Evolutionary conservation across 2,797 vertebrate species (phyloP), one percentile per base, ranked within the genome.

Genomic region (Martes flavigula): DNA sequence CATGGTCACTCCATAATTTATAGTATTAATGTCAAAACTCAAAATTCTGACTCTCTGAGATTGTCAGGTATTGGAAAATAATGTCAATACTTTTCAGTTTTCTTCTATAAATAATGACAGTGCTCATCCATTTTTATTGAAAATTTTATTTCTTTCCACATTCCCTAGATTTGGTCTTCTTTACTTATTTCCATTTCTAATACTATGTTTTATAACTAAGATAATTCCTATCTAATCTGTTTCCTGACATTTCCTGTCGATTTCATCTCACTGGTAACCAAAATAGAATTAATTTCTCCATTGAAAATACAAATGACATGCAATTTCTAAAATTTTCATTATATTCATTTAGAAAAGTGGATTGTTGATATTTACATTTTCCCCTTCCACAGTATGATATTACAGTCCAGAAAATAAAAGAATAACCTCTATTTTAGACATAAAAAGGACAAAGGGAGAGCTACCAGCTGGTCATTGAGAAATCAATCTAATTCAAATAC

Each of bases 201-300:
- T 75, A 48, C 43, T 83, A 25, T 75, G 56, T 85, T 72, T 96
- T 70, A 10, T n/a, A 70, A 13, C 54, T 62, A 32, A 2, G 7
- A 43, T 68, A 79, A 87, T 81, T 64, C 2, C 1, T 17, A 13
- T 4, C 10, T 90, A 77, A 88, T 20, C 40, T 87, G 20, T 79
- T 93, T 58, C 11, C 14, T 89, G 68, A 32, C 0, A 58, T 0
- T 1, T 70, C 1, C 2, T 86, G 3, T 54, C 30, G 1, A 73
- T 84, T 92, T 90, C 17, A 70, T 86, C 32, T 87, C 64, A 93
- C 9, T 43, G 27, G 13, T 40, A 78, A 84, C 12, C 38, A 82
- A 87, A 96, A 88, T 88, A 89, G 97, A 92, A 87, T 93, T 93
- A 30, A 91, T 85, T 93, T 97, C 1, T 82, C 9, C 30, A 79